Evolutionary conservation across 2,888 invertebrate species (phyloP).

Genomic region (Cephus sareptanus): DNA sequence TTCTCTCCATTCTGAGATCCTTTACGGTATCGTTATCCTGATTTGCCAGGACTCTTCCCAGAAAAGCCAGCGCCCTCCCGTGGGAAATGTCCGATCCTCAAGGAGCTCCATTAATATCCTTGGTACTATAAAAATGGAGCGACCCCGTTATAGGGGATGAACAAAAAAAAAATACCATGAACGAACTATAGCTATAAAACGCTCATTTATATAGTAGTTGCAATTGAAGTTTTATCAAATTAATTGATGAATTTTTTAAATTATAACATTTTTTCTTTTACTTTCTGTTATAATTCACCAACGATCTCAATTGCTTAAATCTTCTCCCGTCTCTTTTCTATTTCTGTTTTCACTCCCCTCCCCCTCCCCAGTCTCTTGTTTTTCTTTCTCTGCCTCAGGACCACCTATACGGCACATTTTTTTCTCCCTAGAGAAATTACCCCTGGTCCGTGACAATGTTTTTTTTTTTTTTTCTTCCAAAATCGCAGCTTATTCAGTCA

Average conservation of each 20-base stretch:
- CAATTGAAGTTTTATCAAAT: background rate
- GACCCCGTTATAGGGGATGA: background rate
- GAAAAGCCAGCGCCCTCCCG: background rate
- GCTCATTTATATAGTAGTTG: background rate
- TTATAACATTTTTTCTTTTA: background rate
- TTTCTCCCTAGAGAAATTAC: conserved; percentile 3
- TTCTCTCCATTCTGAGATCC: background rate
- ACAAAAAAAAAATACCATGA: background rate
- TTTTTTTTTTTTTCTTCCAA: background rate
- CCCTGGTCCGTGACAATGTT: background rate
- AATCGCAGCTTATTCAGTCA: conserved; percentile 28
- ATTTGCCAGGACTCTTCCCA: background rate
- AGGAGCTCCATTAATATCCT: background rate
- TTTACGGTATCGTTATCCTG: background rate
- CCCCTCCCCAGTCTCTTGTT: background rate
- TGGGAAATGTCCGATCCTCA: background rate
- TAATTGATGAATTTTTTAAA: background rate
- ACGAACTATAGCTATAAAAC: background rate
- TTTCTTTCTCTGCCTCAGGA: background rate
- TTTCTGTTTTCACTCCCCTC: background rate
- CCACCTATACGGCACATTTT: too few species aligned
- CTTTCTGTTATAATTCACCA: background rate
- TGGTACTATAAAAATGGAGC: background rate
- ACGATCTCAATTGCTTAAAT: background rate
- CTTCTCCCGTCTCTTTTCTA: background rate